Evolutionary conservation across 2,113 vertebrate genomes (phyloP), one percentile per base, ranked within the genome.

Genomic region (Nansenia antarctica): DNA sequence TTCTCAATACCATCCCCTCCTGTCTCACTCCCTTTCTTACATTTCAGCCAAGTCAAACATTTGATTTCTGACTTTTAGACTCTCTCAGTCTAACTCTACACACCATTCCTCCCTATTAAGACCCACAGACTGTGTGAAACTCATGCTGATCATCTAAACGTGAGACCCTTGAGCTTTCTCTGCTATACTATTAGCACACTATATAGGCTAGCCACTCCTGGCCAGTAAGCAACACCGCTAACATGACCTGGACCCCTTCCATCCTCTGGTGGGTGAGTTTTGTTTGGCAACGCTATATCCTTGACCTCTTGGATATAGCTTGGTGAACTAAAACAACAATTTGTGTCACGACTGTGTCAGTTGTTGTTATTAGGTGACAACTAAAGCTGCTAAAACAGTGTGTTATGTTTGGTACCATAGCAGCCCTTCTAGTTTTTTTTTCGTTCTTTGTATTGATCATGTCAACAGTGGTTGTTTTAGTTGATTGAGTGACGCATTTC

Each of bases 241-340:
- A 70, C 34, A 85, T 85, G 83, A 31, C 11, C 34, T 65, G 62
- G 62, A 72, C 42, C 30, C 35, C 39, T 73, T 60, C 49, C 4
- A 45, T 77, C n/a, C 30, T 82, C 12, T 62, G 83, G 83, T 85
- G 69, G 57, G 80, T 70, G 45, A 65, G n/a, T n/a, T n/a, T 59
- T 52, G 60, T 32, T 42, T 27, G 20, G 57, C 14, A 18, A 62
- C 11, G 11, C 24, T 11, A 7, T 3, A 62, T 12, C 3, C 29
- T 62, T 42, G 20, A 37, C 34, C 22, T 5, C 18, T 26, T 27
- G 4, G 5, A n/a, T 39, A 18, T 15, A 42, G 3, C 7, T 62
- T 15, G 4, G 18, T 62, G 35, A 14, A 26, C 22, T 2, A 5
- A 18, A n/a, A 62, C 14, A 24, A 35, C 35, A 12, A 35, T 14